phyloP scores from a whole-genome alignment of 2,797 vertebrate species.

The Myripristis jacobus region DNA sequence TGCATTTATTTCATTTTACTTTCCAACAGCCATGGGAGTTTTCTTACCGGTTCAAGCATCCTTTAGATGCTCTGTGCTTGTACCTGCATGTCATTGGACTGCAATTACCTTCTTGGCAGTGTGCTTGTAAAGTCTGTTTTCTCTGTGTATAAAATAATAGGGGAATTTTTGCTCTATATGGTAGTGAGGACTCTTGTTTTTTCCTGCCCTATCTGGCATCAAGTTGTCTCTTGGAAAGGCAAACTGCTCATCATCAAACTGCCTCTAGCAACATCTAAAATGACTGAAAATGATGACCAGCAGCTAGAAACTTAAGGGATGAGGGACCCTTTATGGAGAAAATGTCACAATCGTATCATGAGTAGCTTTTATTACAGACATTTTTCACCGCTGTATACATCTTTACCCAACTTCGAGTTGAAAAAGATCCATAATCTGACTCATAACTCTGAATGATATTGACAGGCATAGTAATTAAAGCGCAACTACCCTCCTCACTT shows the following conservation, averaged over 20 bases:
- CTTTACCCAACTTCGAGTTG: neutral
- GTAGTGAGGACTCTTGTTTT: constrained; percentile 46
- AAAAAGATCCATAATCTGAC: too few relatives aligned
- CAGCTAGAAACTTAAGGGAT: neutral
- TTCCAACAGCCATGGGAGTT: neutral
- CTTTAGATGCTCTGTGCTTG: constrained; percentile 39
- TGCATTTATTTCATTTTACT: neutral
- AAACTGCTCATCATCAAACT: neutral
- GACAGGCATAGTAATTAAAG: neutral
- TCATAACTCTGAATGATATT: neutral
- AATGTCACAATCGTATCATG: neutral
- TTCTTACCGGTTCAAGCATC: neutral
- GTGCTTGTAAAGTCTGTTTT: constrained; percentile 17
- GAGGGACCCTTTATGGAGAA: too few relatives aligned
- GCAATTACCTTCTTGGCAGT: constrained; percentile 33
- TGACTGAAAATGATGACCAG: constrained; percentile 10
- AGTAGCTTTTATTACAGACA: neutral
- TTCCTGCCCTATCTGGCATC: constrained; percentile 48
- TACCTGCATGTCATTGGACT: constrained; percentile 37
- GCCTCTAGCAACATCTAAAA: constrained; percentile 41
- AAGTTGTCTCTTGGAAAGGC: constrained; percentile 13
- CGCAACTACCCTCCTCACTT: neutral
- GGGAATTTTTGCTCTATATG: constrained; percentile 9
- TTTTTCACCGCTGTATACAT: neutral
- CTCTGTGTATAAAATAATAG: constrained; percentile 10